Percentiles rank a stretch among this genome's conserved stretches.
phyloP scores from a whole-genome alignment of 2,797 vertebrate species.

The Oryzias sinensis region DNA sequence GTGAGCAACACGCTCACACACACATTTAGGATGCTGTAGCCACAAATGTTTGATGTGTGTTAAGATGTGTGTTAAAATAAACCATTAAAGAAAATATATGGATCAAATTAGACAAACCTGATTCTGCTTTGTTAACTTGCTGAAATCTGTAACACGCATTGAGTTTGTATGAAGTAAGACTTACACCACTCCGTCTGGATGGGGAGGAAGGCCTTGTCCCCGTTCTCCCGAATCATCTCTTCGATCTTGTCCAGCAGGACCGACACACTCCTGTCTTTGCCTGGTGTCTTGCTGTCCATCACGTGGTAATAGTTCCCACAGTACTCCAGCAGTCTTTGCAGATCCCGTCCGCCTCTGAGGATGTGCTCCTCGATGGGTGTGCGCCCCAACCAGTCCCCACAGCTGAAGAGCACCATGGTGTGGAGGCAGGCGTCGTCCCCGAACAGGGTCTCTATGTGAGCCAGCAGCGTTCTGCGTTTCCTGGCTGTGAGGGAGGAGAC shows the following conservation, averaged over 20 bases:
- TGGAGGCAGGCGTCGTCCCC: constrained; percentile 73
- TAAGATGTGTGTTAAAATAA: too few relatives aligned
- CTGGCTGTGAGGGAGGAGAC: constrained; percentile 76
- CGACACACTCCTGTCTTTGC: constrained; percentile 73
- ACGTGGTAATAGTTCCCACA: constrained; percentile 83
- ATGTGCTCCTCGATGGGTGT: constrained; percentile 82
- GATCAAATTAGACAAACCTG: too few relatives aligned
- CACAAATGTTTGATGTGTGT: too few relatives aligned
- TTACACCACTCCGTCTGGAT: constrained; percentile 76
- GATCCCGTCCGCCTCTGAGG: constrained; percentile 73
- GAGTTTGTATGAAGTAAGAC: constrained; percentile 23
- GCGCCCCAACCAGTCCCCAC: constrained; percentile 78
- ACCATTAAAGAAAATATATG: too few relatives aligned
- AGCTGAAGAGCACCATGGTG: constrained; percentile 81
- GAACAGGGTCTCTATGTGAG: constrained; percentile 78
- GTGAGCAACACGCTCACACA: too few relatives aligned
- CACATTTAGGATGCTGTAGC: too few relatives aligned
- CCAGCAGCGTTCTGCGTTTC: constrained; percentile 74
- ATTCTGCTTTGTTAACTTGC: too few relatives aligned
- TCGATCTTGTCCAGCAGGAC: constrained; percentile 79
- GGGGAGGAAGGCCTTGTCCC: constrained; percentile 77
- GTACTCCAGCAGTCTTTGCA: constrained; percentile 76
- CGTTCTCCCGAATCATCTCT: constrained; percentile 81
- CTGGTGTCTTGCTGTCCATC: constrained; percentile 75
- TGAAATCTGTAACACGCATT: too few relatives aligned